Conservation (phyloP, 1,140 invertebrate species). For the Eurytemora carolleeae region DNA sequence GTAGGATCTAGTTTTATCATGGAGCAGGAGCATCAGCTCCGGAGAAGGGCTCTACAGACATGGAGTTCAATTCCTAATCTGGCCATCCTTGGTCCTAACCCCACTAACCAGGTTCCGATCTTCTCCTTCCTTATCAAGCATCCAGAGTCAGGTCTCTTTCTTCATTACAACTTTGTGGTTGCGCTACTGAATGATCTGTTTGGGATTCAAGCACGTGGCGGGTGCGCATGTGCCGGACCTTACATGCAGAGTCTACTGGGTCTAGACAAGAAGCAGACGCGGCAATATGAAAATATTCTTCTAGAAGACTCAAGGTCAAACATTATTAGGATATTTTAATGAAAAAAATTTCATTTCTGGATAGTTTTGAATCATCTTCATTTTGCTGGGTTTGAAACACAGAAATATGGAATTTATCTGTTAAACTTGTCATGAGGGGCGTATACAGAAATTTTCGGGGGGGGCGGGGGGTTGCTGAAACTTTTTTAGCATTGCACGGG, state of each 20-base stretch:
- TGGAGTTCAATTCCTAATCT: neutral
- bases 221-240: conserved; percentile 59
- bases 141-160: conserved; percentile 44
- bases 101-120: neutral
- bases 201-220: conserved; percentile 68
- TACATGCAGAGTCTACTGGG: conserved; percentile 67
- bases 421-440: no score
- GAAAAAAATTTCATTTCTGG: no score
- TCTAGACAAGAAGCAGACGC: conserved; percentile 49
- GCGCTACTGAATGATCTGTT: conserved; percentile 74
- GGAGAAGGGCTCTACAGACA: neutral
- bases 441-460: no score
- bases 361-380: no score
- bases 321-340: conserved; percentile 4
- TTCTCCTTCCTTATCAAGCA: conserved; percentile 59
- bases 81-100: neutral
- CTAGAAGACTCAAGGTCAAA: conserved; percentile 42
- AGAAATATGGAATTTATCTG: no score
- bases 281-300: conserved; percentile 51
- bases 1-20: conserved; percentile 50
- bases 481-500: no score
- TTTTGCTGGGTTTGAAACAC: no score
- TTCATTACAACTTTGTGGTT: conserved; percentile 76
- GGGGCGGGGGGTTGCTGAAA: no score
- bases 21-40: conserved; percentile 40